Evolutionary conservation across 2,113 vertebrate species (phyloP).

Genomic region (Mesocricetus auratus): DNA sequence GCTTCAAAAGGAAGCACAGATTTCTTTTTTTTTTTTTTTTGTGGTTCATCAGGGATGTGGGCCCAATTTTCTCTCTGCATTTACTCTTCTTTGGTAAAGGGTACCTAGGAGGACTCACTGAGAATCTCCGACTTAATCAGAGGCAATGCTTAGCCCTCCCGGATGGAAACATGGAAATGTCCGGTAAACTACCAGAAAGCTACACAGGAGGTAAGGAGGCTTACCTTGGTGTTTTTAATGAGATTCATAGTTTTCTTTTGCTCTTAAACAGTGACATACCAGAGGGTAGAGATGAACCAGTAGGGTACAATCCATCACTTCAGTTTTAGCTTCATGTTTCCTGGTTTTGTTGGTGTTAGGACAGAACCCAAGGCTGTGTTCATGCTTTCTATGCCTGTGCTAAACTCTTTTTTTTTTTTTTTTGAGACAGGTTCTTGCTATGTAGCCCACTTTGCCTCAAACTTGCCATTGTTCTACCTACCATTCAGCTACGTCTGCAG

Average conservation of each 20-base stretch:
- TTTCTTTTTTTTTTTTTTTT: neutral
- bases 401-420: neutral
- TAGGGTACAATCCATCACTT: neutral
- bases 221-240: neutral
- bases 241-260: conserved; percentile 10
- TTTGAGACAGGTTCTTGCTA: neutral
- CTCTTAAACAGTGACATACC: conserved; percentile 1
- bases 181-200: neutral
- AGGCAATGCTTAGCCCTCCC: neutral
- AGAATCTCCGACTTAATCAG: neutral
- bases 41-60: neutral
- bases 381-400: too few relatives aligned
- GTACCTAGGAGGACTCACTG: neutral
- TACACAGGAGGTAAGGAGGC: neutral
- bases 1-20: neutral
- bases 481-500: too few relatives aligned
- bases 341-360: too few relatives aligned
- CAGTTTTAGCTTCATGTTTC: neutral
- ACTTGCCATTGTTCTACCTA: neutral
- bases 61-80: neutral
- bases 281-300: neutral
- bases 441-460: neutral
- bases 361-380: neutral
- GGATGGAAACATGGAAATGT: neutral
- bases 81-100: neutral